Conservation (phyloP, 2,888 invertebrate genomes). For the Bimastos eiseni region DNA sequence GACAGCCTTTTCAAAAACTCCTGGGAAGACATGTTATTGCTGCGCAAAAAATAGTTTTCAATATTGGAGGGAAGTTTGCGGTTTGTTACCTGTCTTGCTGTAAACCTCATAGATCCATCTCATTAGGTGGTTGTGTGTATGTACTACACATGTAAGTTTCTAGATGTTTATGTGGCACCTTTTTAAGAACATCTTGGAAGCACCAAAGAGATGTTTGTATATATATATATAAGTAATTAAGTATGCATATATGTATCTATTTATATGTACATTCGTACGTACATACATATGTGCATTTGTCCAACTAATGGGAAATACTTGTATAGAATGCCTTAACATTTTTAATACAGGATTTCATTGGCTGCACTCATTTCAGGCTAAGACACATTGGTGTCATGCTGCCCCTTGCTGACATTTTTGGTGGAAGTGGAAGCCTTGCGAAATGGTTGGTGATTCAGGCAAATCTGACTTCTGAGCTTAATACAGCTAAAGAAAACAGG, state of each 20-base stretch:
- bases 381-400: neutral
- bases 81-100: neutral
- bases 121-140: neutral
- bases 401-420: neutral
- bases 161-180: neutral
- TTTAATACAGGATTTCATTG: neutral
- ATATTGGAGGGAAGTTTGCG: neutral
- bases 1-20: neutral
- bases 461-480: neutral
- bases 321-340: neutral
- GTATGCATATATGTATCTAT: slow-evolving; percentile 28
- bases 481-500: neutral
- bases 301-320: neutral
- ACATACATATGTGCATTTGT: slow-evolving; percentile 15
- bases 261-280: slow-evolving; percentile 22
- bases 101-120: neutral
- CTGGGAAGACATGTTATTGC: neutral
- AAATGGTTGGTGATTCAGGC: neutral
- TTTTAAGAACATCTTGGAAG: neutral
- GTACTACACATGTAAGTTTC: neutral
- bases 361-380: neutral
- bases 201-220: neutral
- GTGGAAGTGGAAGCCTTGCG: too few species aligned
- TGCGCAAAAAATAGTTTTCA: neutral
- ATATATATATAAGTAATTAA: too few species aligned